Evolutionary conservation across 2,888 invertebrate genomes (phyloP).

Genomic region (Drosophila kanekoi): DNA sequence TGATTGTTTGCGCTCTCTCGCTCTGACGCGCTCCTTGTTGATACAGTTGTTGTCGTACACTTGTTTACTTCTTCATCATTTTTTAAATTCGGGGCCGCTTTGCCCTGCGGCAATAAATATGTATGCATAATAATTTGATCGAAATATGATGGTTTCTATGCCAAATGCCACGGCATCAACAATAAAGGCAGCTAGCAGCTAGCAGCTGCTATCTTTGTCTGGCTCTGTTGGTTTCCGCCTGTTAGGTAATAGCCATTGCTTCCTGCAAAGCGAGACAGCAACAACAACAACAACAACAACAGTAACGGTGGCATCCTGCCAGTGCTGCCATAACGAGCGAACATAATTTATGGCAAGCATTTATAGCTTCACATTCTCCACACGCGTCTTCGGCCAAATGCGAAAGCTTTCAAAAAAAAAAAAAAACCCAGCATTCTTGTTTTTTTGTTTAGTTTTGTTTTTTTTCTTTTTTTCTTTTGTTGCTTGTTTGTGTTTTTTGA

Average conservation of each 20-base stretch:
- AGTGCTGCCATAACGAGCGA: conserved; percentile 28
- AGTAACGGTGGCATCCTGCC: conserved; percentile 36
- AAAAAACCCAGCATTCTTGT: conserved; percentile 9
- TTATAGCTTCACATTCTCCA: conserved; percentile 36
- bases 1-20: conserved; percentile 8
- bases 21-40: conserved; percentile 36
- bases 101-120: conserved; percentile 43
- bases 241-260: conserved; percentile 50
- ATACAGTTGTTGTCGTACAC: conserved; percentile 44
- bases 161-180: conserved; percentile 50
- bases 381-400: conserved; percentile 16
- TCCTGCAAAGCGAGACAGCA: conserved; percentile 44
- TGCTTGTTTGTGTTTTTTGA: conserved; percentile 17
- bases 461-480: conserved; percentile 15
- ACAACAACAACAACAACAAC: conserved; percentile 16
- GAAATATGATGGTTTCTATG: conserved; percentile 48
- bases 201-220: conserved; percentile 31
- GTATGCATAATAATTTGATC: conserved; percentile 35
- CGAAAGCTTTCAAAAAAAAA: not conserved
- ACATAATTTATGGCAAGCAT: conserved; percentile 41
- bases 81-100: conserved; percentile 15
- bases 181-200: conserved; percentile 9
- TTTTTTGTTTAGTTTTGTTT: not conserved
- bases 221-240: conserved; percentile 44
- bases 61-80: not conserved